Evolutionary conservation across 2,888 invertebrate species (phyloP).

Genomic region (Oithona nana): DNA sequence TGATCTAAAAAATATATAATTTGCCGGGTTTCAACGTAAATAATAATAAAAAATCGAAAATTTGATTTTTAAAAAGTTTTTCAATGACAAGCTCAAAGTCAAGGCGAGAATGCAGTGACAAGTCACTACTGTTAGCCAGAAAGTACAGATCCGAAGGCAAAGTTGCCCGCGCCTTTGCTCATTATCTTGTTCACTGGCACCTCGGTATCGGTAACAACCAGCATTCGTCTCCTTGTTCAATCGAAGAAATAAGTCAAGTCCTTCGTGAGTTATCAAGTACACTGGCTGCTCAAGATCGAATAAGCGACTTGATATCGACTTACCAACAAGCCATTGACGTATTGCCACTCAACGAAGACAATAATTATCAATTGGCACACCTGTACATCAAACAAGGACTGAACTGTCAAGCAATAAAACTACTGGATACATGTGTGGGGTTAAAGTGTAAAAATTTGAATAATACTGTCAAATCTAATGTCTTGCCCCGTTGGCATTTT

Average conservation of each 20-base stretch:
- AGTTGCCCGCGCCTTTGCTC: not conserved
- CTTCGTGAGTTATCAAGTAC: not conserved
- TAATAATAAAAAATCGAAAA: no score
- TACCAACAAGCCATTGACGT: not conserved
- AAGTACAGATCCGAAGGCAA: not conserved
- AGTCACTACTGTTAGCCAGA: not conserved
- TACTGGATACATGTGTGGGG: not conserved
- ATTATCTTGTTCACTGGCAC: not conserved
- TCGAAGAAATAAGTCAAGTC: not conserved
- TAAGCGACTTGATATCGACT: not conserved
- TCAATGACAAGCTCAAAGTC: no score
- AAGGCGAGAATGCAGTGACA: not conserved
- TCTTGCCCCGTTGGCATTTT: conserved; percentile 43
- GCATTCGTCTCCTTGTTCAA: not conserved
- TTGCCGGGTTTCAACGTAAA: no score
- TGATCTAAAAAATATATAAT: no score
- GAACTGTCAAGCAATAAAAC: not conserved
- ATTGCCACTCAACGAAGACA: not conserved
- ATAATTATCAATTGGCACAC: not conserved
- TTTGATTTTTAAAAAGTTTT: no score
- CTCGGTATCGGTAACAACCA: not conserved
- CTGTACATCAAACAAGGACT: not conserved
- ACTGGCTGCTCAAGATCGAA: not conserved
- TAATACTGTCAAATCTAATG: not conserved
- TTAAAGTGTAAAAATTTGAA: not conserved